A percentile compares a stretch with the other conserved stretches of the same genome.
phyloP scores from a whole-genome alignment of 2,113 vertebrate species.

The Hypanus sabinus region DNA sequence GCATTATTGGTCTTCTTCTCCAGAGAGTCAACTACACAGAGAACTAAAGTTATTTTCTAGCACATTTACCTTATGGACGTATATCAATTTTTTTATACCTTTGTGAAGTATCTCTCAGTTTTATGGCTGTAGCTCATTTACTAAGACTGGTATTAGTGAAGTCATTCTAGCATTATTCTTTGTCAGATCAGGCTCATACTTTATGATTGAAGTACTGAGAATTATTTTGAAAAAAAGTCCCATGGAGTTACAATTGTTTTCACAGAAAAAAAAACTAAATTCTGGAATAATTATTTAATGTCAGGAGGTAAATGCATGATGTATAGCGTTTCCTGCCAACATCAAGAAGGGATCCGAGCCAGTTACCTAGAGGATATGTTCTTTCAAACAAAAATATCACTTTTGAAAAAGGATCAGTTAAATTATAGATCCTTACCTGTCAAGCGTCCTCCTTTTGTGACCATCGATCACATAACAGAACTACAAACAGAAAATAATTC shows the following conservation, averaged over 20 bases:
- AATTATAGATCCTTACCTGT: neutral
- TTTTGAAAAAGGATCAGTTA: neutral
- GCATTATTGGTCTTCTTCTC: neutral
- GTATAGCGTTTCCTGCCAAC: neutral
- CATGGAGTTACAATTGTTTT: neutral
- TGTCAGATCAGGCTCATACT: neutral
- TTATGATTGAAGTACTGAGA: neutral
- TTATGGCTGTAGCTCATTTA: neutral
- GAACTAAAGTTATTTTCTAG: neutral
- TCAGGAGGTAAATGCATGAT: neutral
- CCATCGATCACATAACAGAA: neutral
- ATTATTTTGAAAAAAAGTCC: neutral
- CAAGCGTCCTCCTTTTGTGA: neutral
- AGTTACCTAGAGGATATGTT: neutral
- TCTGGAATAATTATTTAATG: neutral
- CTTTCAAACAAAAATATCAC: neutral
- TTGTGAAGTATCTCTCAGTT: neutral
- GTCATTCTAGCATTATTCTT: neutral
- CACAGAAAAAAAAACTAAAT: neutral
- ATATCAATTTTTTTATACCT: neutral
- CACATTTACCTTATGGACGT: neutral
- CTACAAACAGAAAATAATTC: neutral
- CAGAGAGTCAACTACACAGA: neutral
- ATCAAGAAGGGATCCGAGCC: neutral
- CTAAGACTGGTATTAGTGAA: neutral